Evolutionary conservation across 2,797 vertebrate genomes (phyloP).

Genomic region (Cossypha polioptera): DNA sequence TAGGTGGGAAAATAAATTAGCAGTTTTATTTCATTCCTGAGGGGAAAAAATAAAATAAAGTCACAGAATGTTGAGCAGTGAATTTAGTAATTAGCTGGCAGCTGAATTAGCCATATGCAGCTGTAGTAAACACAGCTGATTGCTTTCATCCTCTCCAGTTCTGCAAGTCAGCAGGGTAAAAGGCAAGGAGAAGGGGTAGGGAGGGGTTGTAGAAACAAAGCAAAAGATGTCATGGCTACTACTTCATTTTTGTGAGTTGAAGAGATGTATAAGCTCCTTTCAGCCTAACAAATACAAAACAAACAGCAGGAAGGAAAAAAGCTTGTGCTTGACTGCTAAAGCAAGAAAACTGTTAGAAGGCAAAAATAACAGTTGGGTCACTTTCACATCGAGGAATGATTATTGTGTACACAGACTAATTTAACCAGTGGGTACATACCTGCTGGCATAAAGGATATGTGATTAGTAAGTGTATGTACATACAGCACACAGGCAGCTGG

Average conservation of each 20-base stretch:
- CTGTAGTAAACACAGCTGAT: neutral
- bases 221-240: neutral
- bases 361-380: neutral
- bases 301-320: neutral
- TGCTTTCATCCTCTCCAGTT: neutral
- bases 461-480: neutral
- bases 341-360: neutral
- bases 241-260: neutral
- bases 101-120: neutral
- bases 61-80: neutral
- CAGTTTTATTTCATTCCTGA: neutral
- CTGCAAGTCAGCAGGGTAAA: neutral
- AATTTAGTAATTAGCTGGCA: neutral
- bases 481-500: neutral
- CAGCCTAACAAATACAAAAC: neutral
- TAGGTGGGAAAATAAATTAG: slow-evolving; percentile 32
- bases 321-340: neutral
- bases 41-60: neutral
- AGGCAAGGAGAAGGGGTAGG: neutral
- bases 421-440: neutral
- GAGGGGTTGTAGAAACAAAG: neutral
- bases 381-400: neutral
- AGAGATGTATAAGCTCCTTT: neutral
- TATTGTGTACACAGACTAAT: neutral
- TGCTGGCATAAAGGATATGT: neutral